These are phyloP conservation scores for Tromatobia lineatoria DNA, from an alignment of 2,888 invertebrate species.

Conservation along the genomic window DNA sequence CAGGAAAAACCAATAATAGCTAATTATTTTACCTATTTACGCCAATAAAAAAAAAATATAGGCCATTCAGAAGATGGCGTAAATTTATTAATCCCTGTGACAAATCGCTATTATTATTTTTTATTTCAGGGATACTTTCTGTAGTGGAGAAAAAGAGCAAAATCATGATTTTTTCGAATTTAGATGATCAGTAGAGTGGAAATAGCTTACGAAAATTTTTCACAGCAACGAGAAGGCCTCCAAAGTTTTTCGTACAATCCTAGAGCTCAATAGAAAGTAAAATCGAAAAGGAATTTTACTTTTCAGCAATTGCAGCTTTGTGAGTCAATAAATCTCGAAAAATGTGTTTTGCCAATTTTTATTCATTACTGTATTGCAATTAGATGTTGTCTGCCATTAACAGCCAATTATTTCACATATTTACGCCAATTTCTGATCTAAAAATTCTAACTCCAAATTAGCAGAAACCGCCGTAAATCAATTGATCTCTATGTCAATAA, in stretches of 20 bases:
- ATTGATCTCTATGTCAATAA: not conserved
- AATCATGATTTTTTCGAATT: not conserved
- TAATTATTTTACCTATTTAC: no score
- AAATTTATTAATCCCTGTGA: no score
- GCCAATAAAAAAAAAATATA: no score
- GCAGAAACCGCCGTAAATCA: no score
- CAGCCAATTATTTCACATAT: no score
- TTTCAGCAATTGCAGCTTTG: no score
- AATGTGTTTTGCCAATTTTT: not conserved
- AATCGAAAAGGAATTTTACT: not conserved
- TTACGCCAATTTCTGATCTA: no score
- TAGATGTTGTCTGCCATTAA: no score
- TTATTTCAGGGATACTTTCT: not conserved
- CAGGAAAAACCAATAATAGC: no score
- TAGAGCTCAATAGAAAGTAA: not conserved
- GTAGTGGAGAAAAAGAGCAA: not conserved
- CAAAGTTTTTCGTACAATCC: not conserved
- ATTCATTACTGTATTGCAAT: not conserved
- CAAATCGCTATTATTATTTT: not conserved
- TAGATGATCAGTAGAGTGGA: not conserved
- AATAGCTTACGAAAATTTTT: not conserved
- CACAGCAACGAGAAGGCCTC: not conserved
- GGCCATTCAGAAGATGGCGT: no score
- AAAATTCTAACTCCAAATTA: no score
- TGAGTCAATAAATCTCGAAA: no score